Conservation (phyloP, 2,113 vertebrate genomes). For the Pangasianodon gigas region DNA sequence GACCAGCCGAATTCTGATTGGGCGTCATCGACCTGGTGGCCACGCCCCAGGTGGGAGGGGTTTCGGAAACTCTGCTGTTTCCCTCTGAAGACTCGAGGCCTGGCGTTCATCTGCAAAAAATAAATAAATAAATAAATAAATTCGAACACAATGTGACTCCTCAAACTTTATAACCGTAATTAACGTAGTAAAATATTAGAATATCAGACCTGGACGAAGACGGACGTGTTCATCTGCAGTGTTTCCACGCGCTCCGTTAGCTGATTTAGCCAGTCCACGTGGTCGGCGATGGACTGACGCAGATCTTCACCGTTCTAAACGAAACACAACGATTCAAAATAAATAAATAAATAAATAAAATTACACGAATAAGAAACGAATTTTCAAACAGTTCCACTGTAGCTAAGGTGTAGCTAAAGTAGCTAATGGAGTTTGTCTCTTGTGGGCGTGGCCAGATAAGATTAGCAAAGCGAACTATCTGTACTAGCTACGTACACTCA, state of each 20-base stretch:
- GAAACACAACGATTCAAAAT: neutral
- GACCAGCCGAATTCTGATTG: slow-evolving; percentile 76
- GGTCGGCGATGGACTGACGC: slow-evolving; percentile 68
- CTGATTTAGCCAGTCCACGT: slow-evolving; percentile 72
- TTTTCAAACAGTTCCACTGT: neutral
- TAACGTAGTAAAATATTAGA: neutral
- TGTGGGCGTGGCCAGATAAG: neutral
- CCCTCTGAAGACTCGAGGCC: slow-evolving; percentile 68
- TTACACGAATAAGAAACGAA: neutral
- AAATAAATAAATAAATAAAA: neutral
- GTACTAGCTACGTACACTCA: too few relatives aligned
- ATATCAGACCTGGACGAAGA: slow-evolving; percentile 74
- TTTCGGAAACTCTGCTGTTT: slow-evolving; percentile 65
- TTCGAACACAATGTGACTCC: neutral
- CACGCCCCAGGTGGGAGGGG: slow-evolving; percentile 50
- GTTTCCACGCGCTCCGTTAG: slow-evolving; percentile 73
- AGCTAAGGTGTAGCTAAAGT: neutral
- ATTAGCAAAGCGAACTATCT: neutral
- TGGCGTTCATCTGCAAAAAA: slow-evolving; percentile 73
- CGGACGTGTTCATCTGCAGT: slow-evolving; percentile 74
- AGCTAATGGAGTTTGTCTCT: neutral
- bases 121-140: too few relatives aligned
- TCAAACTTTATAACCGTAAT: neutral
- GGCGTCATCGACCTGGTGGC: slow-evolving; percentile 63
- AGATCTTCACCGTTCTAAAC: slow-evolving; percentile 66